Percentiles rank a stretch among this genome's conserved stretches.
Conservation (phyloP, 1,140 invertebrate genomes). For the Polypedilum vanderplanki region DNA sequence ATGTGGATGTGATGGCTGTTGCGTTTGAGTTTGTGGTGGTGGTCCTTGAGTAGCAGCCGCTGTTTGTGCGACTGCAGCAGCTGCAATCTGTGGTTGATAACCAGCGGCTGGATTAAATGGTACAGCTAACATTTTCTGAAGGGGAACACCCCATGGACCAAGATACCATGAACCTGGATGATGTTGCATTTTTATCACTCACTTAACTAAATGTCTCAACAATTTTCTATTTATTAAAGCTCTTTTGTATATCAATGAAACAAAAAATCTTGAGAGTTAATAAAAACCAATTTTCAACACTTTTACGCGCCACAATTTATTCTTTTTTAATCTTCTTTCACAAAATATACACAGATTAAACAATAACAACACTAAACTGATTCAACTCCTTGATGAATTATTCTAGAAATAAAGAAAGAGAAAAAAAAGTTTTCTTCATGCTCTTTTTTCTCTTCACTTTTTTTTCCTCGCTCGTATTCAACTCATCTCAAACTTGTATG, state of each 20-base stretch:
- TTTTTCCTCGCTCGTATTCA: neutral
- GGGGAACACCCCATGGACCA: conserved; percentile 47
- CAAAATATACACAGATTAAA: neutral
- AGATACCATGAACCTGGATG: conserved; percentile 48
- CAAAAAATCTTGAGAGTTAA: neutral
- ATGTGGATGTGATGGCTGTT: conserved; percentile 21
- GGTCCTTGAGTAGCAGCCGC: neutral
- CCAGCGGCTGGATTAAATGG: conserved; percentile 41
- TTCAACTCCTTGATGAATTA: neutral
- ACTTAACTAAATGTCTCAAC: neutral
- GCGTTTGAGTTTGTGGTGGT: conserved; percentile 17
- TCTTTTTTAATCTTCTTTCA: neutral
- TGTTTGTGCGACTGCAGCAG: conserved; percentile 31
- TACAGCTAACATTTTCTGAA: conserved; percentile 49
- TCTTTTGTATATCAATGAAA: neutral
- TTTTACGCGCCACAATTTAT: neutral
- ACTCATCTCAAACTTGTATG: neutral
- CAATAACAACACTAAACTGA: neutral
- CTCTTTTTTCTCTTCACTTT: neutral
- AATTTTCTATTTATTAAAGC: neutral
- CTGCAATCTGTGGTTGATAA: conserved; percentile 32
- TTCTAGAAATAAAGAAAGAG: neutral
- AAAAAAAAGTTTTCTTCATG: neutral
- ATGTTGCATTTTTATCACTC: conserved; percentile 43
- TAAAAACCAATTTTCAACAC: neutral